Evolutionary conservation across 2,113 vertebrate species (phyloP).

Genomic region (Pholis gunnellus): DNA sequence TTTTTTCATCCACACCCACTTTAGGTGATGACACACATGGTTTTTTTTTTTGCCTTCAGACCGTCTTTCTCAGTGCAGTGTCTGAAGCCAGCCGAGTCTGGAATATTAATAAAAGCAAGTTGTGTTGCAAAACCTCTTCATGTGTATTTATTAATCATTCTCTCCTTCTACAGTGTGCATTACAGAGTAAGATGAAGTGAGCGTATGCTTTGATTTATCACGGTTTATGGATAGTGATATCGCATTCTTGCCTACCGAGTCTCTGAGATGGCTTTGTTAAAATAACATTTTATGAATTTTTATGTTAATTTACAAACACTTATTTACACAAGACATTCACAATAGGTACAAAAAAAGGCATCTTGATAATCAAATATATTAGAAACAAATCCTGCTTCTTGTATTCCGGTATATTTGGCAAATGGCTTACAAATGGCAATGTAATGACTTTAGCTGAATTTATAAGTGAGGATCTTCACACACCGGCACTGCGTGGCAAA

Average conservation of each 20-base stretch:
- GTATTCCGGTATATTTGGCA: slow-evolving; percentile 38
- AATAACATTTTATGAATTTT: slow-evolving; percentile 54
- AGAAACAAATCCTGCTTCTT: slow-evolving; percentile 65
- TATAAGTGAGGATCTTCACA: slow-evolving; percentile 49
- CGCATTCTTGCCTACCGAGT: not conserved
- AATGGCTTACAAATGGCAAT: slow-evolving; percentile 42
- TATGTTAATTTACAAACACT: slow-evolving; percentile 75
- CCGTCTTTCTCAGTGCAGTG: slow-evolving; percentile 17
- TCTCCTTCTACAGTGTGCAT: not conserved
- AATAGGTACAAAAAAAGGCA: slow-evolving; percentile 60
- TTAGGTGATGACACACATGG: slow-evolving; percentile 39
- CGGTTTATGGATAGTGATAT: slow-evolving; percentile 10
- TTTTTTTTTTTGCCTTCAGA: not conserved
- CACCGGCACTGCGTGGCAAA: slow-evolving; percentile 3
- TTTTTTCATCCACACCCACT: slow-evolving; percentile 55
- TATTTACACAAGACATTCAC: slow-evolving; percentile 63
- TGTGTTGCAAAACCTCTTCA: slow-evolving; percentile 3
- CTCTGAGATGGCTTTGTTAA: slow-evolving; percentile 28
- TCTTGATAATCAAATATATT: slow-evolving; percentile 73
- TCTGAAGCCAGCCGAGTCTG: not conserved
- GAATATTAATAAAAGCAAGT: slow-evolving; percentile 10
- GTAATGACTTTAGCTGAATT: slow-evolving; percentile 31
- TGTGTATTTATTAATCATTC: slow-evolving; percentile 16
- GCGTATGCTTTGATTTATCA: not conserved
- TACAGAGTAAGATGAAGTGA: slow-evolving; percentile 21